Percentiles rank a stretch among this genome's conserved stretches.
These are phyloP conservation scores for Diloba caeruleocephala DNA, from an alignment of 2,888 invertebrate genomes.

Conservation along the genomic window DNA sequence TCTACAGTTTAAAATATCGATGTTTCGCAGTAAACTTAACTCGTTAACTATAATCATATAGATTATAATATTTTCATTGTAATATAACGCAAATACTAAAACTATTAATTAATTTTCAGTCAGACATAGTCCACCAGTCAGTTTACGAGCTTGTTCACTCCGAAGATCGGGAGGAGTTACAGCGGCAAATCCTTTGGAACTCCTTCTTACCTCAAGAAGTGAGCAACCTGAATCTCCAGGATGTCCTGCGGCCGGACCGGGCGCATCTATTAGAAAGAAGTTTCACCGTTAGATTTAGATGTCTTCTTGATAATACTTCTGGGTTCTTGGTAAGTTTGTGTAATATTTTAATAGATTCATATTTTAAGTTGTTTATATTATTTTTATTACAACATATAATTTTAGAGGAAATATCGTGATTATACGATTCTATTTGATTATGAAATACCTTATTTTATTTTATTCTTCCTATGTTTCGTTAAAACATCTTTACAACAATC, in stretches of 20 bases:
- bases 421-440: too few relatives aligned
- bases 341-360: not conserved
- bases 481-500: too few relatives aligned
- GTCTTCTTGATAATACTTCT: constrained; percentile 99
- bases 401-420: too few relatives aligned
- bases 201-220: constrained; percentile 95
- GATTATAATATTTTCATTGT: too few relatives aligned
- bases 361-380: constrained; percentile 16
- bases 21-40: too few relatives aligned
- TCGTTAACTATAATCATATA: too few relatives aligned
- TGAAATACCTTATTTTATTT: too few relatives aligned
- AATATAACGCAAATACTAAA: too few relatives aligned
- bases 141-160: constrained; percentile 99
- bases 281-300: constrained; percentile 99
- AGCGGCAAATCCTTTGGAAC: constrained; percentile 98
- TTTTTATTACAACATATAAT: too few relatives aligned
- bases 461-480: too few relatives aligned
- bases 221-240: constrained; percentile 93
- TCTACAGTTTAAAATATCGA: too few relatives aligned
- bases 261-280: constrained; percentile 97
- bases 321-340: constrained; percentile 97
- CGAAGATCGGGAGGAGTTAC: constrained; percentile 99
- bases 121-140: constrained; percentile 99
- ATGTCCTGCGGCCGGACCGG: constrained; percentile 96
- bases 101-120: constrained; percentile 90